These are phyloP conservation scores for Psilopsiagon aurifrons DNA, from an alignment of 2,113 vertebrate genomes.

Conservation along the genomic window DNA sequence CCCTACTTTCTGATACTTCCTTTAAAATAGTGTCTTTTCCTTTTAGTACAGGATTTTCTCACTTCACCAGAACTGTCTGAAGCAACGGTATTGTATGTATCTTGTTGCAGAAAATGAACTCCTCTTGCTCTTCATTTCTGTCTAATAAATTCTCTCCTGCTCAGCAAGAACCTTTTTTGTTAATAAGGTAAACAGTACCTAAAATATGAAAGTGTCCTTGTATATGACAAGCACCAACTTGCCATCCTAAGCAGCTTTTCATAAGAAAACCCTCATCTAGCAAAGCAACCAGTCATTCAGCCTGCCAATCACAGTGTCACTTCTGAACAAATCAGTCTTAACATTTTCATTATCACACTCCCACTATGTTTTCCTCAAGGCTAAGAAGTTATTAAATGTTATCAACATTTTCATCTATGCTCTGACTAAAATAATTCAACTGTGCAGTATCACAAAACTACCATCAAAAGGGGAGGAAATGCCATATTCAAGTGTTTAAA, in stretches of 20 bases:
- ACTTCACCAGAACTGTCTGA: neutral
- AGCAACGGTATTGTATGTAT: neutral
- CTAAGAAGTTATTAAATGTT: conserved; percentile 15
- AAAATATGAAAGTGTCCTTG: neutral
- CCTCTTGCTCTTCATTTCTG: neutral
- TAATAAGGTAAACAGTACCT: neutral
- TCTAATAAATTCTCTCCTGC: neutral
- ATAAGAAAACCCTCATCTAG: neutral
- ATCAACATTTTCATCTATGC: conserved; percentile 10
- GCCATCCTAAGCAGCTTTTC: neutral
- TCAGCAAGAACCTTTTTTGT: neutral
- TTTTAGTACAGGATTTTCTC: neutral
- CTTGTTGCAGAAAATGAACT: neutral
- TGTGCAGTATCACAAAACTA: neutral
- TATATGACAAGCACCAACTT: neutral
- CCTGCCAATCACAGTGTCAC: conserved; percentile 29
- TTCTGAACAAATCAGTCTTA: conserved; percentile 40
- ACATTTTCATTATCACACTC: conserved; percentile 29
- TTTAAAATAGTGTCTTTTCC: neutral
- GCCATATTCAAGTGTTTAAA: neutral
- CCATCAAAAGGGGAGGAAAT: neutral
- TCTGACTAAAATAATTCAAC: conserved; percentile 18
- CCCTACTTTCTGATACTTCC: neutral
- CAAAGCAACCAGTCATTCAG: conserved; percentile 14
- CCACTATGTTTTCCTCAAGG: conserved; percentile 40